Evolutionary conservation across 2,113 vertebrate genomes (phyloP), one percentile per base, ranked within the genome.

Genomic region (Pteropus alecto): DNA sequence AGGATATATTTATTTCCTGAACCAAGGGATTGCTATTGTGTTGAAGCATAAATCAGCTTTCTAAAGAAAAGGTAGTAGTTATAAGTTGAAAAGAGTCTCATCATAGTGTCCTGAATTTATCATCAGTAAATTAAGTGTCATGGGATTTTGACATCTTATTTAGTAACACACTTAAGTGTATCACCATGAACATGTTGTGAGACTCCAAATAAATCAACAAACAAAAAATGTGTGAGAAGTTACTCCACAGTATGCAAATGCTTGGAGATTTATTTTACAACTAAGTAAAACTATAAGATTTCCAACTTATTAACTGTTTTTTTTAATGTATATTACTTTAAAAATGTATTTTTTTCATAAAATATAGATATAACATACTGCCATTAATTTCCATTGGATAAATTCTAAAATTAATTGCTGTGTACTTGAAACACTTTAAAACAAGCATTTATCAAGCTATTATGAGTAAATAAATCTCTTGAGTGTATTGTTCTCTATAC

Each of bases 381-480:
- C 46, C 95, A 94, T 95, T 10, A 85, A 84, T 94, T 95, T 77
- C 92, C 90, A 56, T 33, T 96, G 43, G 94, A 78, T 87, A 82
- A 67, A 60, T 74, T 98, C 76, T 1, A 77, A 74, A 38, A 76
- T 94, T 93, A 65, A 28, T 95, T 77, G 48, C 56, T 97, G 89
- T 92, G 91, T 89, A 96, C 63, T 97, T 84, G 79, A 98, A 51
- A 68, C 97, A 94, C 28, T 93, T 95, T 98, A 95, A 95, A 93
- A 94, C 74, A 96, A 78, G 73, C 95, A 74, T 68, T 93, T 94
- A 83, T 33, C 46, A 24, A 86, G 68, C 96, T 96, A 73, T 38
- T 96, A 96, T 94, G 68, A 96, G 78, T 96, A 96, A 98, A 98
- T 98, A 95, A 93, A 96, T 98, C 97, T 97, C 96, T 61, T 71